Percentiles rank a stretch among this genome's conserved stretches.
Evolutionary conservation across 2,888 invertebrate species (phyloP).

Genomic region (Monoplex corrugatus): DNA sequence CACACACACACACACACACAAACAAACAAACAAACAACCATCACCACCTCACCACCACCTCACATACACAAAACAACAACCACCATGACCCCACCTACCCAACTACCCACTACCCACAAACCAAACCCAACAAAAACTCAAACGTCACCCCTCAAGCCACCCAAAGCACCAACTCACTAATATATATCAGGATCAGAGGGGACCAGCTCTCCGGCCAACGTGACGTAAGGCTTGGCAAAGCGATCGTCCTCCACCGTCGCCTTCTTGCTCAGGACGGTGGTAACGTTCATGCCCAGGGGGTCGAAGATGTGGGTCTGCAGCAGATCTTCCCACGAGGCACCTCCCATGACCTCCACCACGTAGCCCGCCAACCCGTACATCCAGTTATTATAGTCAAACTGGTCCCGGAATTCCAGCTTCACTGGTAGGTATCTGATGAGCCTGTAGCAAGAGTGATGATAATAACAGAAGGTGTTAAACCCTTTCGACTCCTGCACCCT

Average conservation of each 20-base stretch:
- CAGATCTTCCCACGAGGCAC: conserved; percentile 44
- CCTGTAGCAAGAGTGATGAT: conserved; percentile 5
- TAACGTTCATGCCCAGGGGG: conserved; percentile 45
- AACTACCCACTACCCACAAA: too few relatives aligned
- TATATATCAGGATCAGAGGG: conserved; percentile 35
- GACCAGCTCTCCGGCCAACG: conserved; percentile 24
- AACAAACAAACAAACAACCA: too few relatives aligned
- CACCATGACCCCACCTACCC: too few relatives aligned
- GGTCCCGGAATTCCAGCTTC: conserved; percentile 37
- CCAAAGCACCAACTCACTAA: conserved; percentile 10
- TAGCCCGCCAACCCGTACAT: conserved; percentile 49
- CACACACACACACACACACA: too few relatives aligned
- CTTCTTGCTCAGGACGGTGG: conserved; percentile 33
- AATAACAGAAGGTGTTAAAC: too few relatives aligned
- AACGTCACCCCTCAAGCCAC: background rate
- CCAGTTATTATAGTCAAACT: conserved; percentile 51
- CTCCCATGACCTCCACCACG: conserved; percentile 38
- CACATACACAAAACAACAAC: too few relatives aligned
- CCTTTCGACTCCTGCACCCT: too few relatives aligned
- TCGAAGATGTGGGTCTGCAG: conserved; percentile 38
- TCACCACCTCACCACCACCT: too few relatives aligned
- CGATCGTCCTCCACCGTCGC: conserved; percentile 34
- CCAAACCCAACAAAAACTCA: too few relatives aligned
- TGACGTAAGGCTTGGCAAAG: conserved; percentile 50
- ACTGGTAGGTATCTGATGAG: conserved; percentile 15